Evolutionary conservation across 1,140 invertebrate genomes (phyloP), one percentile per base, ranked within the genome.

Genomic region (Rhysida immarginata): DNA sequence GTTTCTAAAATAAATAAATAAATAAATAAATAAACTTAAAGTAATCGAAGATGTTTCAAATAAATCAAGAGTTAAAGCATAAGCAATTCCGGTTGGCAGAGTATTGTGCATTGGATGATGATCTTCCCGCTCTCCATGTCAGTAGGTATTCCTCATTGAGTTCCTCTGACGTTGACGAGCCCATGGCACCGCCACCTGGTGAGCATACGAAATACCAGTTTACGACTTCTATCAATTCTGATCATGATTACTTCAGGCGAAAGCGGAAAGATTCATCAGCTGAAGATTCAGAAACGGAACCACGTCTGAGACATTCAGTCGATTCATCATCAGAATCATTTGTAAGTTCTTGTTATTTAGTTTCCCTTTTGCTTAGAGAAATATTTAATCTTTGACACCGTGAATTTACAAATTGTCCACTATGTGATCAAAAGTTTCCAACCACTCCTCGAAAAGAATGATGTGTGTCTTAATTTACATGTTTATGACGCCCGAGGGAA

Each of bases 211-310:
- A 20, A 1, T 16, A 20, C 18, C 21, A 54, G n/a, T 26, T 26
- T 42, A 58, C 58, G n/a, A 59, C 65, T 14, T 51, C 13, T 13
- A 13, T 51, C 26, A 51, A 5, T 11, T 51, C 11, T 49, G 68
- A 71, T 58, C 69, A 71, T 56, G 66, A 67, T 3, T 71, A 71
- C 58, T 68, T 64, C 51, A 63, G 58, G 45, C 57, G 64, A 42
- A 66, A 67, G 35, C 61, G 60, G 14, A 55, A 53, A 41, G 20
- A 13, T 14, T 8, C 25, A 25, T 35, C 44, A 26, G 55, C 29
- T 20, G 25, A 53, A 43, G 51, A 58, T 8, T 42, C 43, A 27
- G 35, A 41, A 24, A 44, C 24, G 20, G 41, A 49, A 2, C 27
- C 58, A 18, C 25, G 27, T 20, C 27, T 16, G 18, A 13, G 56